Percentiles rank a stretch among this genome's conserved stretches.
phyloP scores from a whole-genome alignment of 2,797 vertebrate genomes.

The Hybognathus amarus region DNA sequence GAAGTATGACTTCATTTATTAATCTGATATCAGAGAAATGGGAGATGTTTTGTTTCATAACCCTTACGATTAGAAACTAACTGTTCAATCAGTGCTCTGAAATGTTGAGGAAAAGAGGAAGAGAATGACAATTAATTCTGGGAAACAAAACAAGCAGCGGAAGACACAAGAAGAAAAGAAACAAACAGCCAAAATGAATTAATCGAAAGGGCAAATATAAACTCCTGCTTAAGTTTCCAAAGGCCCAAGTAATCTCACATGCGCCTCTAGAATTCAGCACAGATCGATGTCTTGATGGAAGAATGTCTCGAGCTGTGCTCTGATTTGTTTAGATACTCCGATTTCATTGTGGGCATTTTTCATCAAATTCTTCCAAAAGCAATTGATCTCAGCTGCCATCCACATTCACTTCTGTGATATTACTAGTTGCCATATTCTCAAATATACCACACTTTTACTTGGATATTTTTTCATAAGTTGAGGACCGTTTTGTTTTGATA shows the following conservation, averaged over 20 bases:
- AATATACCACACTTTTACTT: neutral
- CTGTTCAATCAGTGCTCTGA: constrained; percentile 3
- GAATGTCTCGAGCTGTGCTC: neutral
- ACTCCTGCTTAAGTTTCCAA: neutral
- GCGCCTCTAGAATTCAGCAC: neutral
- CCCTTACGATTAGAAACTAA: neutral
- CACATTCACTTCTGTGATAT: neutral
- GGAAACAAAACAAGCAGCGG: neutral
- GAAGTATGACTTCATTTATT: constrained; percentile 7
- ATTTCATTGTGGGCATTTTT: neutral
- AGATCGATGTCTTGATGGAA: neutral
- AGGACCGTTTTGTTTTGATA: neutral
- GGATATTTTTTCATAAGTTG: neutral
- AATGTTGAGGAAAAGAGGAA: constrained; percentile 10
- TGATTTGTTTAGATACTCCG: neutral
- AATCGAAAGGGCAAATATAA: neutral
- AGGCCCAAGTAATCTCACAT: neutral
- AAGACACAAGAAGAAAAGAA: neutral
- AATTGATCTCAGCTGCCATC: neutral
- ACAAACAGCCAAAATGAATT: neutral
- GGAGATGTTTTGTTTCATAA: constrained; percentile 15
- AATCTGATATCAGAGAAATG: constrained; percentile 31
- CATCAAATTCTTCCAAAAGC: neutral
- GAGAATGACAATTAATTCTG: neutral
- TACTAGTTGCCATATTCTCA: neutral